Evolutionary conservation across 2,797 vertebrate genomes (phyloP), one percentile per base, ranked within the genome.

Genomic region (Sebastes paucispinis): DNA sequence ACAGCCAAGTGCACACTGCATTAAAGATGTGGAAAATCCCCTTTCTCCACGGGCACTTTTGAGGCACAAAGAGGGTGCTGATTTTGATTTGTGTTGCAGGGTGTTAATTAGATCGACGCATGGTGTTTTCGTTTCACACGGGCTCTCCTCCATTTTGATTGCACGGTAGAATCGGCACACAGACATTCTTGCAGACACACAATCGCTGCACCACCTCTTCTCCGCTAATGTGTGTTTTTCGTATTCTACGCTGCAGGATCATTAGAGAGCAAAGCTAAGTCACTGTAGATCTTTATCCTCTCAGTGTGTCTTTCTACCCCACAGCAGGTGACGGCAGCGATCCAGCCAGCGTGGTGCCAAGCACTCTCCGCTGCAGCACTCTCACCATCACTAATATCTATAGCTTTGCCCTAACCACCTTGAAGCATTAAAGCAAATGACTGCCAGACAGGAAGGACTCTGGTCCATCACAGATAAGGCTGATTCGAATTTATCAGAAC

Each of bases 21-120:
- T 80, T 82, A 73, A 69, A 83, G 47, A 87, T 66, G 79, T 79
- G 85, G 80, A 84, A 81, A 92, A 89, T 78, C 77, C 66, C 75
- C 39, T 36, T 34, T 63, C 12, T 31, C 58, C 80, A 70, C 62
- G 20, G 83, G 62, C 25, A 77, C 24, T 81, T 86, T 29, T 59
- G 60, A 83, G 29, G 18, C 62, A 73, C 18, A 50, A 50, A 18
- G 52, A 73, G 47, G 50, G 54, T 14, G 63, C 58, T 22, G 22
- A 73, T 65, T 80, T 76, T 80, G 47, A 71, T 73, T 27, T 69
- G 27, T 67, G 63, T 69, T 78, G 71, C 57, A 6, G 57, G 3
- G 16, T 68, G 52, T 74, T 80, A 75, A 82, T 79, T 59, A 73
- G 58, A 62, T 50, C 6, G 20, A 72, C 66, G 82, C 67, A 47